Base-by-base conservation (phyloP, 2,113 vertebrate genomes). In the Triplophysa rosa region DNA sequence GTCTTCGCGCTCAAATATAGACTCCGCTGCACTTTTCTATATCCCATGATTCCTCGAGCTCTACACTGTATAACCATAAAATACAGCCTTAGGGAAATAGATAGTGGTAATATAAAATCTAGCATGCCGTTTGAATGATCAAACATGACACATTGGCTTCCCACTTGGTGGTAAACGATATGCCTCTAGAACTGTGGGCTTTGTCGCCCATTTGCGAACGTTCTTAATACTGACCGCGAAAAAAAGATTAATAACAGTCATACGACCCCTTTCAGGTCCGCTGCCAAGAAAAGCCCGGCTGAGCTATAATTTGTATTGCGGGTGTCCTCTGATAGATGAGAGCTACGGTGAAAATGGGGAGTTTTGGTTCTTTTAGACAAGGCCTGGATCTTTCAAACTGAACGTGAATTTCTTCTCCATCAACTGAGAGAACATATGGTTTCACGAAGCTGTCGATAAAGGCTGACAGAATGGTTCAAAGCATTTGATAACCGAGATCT, bases 1-100 rank as follows among this genome's bases (percentile, higher is more conserved):
- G 75, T 66, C 63, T 68, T 82, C 47, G 64, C 12, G 14, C 78
- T 77, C 77, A 84, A 82, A 84, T 81, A 75, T 78, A 71, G 76
- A 61, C 52, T 40, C 59, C 37, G 49, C 58, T 81, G 75, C 17
- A 26, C 72, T 65, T 77, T 70, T 45, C 73, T 59, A 59, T 47
- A 58, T 63, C 47, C 16, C 29, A 69, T 29, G 19, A 71, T 64
- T 76, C 73, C 62, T 76, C 73, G 26, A 76, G 73, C 73, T 76
- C 73, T 37, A 49, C 73, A 52, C 58, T 49, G 72, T 63, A 75
- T 21, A 49, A 75, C 40, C 61, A 76, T 76, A 65, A 76, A 76
- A 65, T n/a, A 42, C 33, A 26, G 58, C 71, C 58, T 63, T 6
- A 12, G 71, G 71, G 71, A 74, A 74, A 74, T 29, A 24, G 54